Conservation (phyloP, 2,113 vertebrate species). For the Psittacara wagleri region DNA sequence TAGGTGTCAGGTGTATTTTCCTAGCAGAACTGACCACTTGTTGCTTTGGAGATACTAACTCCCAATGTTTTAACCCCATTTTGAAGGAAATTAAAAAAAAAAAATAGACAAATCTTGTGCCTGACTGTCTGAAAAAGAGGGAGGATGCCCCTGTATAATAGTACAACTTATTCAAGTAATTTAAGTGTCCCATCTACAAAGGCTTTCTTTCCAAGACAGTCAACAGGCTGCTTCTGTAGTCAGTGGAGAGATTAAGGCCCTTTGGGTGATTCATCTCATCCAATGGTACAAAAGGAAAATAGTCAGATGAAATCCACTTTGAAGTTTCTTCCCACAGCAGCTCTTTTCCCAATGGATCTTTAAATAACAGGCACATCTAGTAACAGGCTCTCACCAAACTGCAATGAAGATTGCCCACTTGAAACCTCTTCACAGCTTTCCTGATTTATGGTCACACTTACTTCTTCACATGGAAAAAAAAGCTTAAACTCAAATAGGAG, state of each 20-base stretch:
- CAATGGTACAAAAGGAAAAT: not conserved
- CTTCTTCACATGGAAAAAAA: not conserved
- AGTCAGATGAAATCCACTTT: not conserved
- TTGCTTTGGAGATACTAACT: not conserved
- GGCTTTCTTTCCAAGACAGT: not conserved
- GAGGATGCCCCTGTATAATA: not conserved
- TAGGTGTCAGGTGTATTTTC: not conserved
- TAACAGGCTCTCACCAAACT: not conserved
- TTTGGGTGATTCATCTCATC: not conserved
- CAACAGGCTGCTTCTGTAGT: not conserved
- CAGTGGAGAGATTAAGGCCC: not conserved
- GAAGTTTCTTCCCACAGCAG: not conserved
- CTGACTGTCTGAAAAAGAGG: not conserved
- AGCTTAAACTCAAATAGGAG: not conserved
- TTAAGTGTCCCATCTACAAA: not conserved
- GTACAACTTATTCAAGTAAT: not conserved
- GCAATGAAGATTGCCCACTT: not conserved
- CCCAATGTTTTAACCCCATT: not conserved
- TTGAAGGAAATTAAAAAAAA: not conserved
- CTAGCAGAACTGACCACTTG: not conserved
- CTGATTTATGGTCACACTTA: not conserved
- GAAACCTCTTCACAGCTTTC: not conserved
- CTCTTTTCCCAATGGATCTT: not conserved
- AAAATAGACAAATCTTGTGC: not conserved
- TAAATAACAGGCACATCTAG: not conserved